A percentile compares a stretch with the other conserved stretches of the same genome.
These are phyloP conservation scores for Callipepla squamata DNA, from an alignment of 2,113 vertebrate genomes.

Conservation along the genomic window DNA sequence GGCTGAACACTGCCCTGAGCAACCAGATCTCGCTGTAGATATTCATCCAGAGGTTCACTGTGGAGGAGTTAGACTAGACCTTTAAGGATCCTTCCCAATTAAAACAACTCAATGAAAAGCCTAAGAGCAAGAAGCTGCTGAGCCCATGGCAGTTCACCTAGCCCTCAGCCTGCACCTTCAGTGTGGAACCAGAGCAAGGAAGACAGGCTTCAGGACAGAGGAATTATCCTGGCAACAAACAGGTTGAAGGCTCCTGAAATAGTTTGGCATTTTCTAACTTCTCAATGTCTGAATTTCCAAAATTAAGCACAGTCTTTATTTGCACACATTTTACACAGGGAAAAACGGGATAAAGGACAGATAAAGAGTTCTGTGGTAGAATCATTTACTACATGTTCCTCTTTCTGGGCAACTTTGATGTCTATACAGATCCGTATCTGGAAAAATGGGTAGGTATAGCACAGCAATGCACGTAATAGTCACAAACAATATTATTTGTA, in stretches of 20 bases:
- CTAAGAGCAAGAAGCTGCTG: neutral
- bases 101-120: neutral
- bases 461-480: neutral
- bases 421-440: slow-evolving; percentile 18
- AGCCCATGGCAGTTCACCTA: neutral
- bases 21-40: too few species aligned
- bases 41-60: too few species aligned
- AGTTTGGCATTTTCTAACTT: neutral
- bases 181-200: neutral
- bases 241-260: neutral
- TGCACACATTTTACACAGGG: neutral
- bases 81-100: too few species aligned
- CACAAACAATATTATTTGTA: slow-evolving; percentile 27
- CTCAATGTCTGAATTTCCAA: neutral
- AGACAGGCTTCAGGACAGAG: neutral
- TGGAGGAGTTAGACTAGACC: too few species aligned
- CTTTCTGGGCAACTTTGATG: slow-evolving; percentile 26
- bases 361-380: neutral
- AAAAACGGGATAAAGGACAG: neutral
- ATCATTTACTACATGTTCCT: slow-evolving; percentile 13
- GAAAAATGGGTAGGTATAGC: slow-evolving; percentile 31
- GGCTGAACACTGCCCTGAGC: too few species aligned
- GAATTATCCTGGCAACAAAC: neutral
- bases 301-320: neutral
- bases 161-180: neutral